phyloP scores from a whole-genome alignment of 2,797 vertebrate genomes.

The Pangasius sanitwongsei region DNA sequence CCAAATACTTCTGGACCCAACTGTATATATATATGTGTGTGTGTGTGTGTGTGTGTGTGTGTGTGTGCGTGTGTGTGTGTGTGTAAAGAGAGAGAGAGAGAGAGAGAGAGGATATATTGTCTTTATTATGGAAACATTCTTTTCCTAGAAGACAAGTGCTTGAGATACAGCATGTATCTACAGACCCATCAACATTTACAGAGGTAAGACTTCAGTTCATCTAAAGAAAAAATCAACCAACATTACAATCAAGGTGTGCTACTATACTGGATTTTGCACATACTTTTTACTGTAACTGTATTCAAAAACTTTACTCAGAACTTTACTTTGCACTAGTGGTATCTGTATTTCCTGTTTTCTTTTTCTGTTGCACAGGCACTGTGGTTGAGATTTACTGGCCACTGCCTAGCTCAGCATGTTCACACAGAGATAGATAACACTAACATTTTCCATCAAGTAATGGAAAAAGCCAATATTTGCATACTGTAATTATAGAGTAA shows the following conservation, averaged over 20 bases:
- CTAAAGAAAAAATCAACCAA: not conserved
- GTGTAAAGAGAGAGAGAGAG: not conserved
- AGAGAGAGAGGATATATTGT: not conserved
- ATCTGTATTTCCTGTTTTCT: slow-evolving; percentile 45
- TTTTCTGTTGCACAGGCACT: slow-evolving; percentile 19
- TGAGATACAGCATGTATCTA: slow-evolving; percentile 46
- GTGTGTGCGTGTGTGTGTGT: fast-evolving
- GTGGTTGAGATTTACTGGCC: slow-evolving; percentile 42
- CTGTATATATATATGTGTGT: not conserved
- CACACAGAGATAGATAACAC: slow-evolving; percentile 23
- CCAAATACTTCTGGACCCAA: no score
- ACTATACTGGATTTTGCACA: not conserved
- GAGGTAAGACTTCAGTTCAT: slow-evolving; percentile 49
- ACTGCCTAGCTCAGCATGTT: slow-evolving; percentile 27
- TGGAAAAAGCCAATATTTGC: not conserved
- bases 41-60: not conserved
- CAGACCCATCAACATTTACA: slow-evolving; percentile 29
- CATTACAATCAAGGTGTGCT: not conserved
- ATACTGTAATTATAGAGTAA: not conserved
- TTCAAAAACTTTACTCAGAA: not conserved
- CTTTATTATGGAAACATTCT: not conserved
- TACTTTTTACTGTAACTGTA: not conserved
- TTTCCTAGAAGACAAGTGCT: slow-evolving; percentile 50
- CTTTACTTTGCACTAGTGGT: not conserved
- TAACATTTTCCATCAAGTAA: slow-evolving; percentile 46